Percentiles rank a stretch among this genome's conserved stretches.
phyloP scores from a whole-genome alignment of 2,888 invertebrate genomes.

The Cistogaster globosa region DNA sequence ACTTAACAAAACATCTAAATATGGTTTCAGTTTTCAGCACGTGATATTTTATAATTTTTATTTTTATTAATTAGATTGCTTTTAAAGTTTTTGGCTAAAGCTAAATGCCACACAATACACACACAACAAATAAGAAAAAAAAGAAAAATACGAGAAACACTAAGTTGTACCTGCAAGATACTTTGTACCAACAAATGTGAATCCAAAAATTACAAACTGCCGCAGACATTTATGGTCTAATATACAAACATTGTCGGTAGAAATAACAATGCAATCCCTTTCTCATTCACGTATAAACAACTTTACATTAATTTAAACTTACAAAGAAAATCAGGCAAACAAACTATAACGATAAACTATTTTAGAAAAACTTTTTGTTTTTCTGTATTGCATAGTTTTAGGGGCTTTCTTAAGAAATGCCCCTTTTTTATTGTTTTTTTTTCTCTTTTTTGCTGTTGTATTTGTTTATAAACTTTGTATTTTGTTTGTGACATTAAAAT shows the following conservation, averaged over 20 bases:
- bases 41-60: conserved; percentile 75
- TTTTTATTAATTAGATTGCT: conserved; percentile 81
- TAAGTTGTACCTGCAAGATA: conserved; percentile 56
- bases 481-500: conserved; percentile 60
- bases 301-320: neutral
- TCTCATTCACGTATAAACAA: conserved; percentile 1
- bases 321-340: conserved; percentile 40
- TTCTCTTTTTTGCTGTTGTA: neutral
- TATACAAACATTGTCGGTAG: conserved; percentile 48
- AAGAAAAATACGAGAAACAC: neutral
- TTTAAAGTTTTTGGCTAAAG: conserved; percentile 76
- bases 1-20: conserved; percentile 57
- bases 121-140: neutral
- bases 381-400: conserved; percentile 58
- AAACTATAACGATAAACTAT: conserved; percentile 75
- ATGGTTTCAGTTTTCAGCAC: conserved; percentile 73
- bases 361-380: conserved; percentile 70
- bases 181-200: conserved; percentile 37
- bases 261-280: conserved; percentile 30
- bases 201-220: conserved; percentile 64
- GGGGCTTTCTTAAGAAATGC: conserved; percentile 59
- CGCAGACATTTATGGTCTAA: conserved; percentile 71
- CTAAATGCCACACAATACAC: conserved; percentile 68
- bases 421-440: conserved; percentile 30
- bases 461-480: conserved; percentile 2